Evolutionary conservation across 2,888 invertebrate genomes (phyloP), one percentile per base, ranked within the genome.

Genomic region (Helleia helle): DNA sequence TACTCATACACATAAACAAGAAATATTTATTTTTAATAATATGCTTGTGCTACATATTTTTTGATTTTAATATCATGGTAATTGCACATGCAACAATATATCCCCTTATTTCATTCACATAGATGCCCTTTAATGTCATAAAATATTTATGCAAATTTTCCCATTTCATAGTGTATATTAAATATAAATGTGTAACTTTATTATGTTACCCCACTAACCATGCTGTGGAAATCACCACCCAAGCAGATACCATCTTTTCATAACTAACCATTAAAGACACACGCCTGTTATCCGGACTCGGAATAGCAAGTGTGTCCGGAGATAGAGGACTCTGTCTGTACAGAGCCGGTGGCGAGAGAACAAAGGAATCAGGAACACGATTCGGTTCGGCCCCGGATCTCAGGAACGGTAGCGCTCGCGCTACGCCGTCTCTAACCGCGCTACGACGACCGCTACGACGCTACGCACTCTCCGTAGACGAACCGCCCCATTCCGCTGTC

Each of bases 391-490:
- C 88, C 55, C 88, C 89, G 49, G 87, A 88, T 70, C 70, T 88
- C 57, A 75, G 75, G 58, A 70, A 72, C 60, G 69, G 71, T 54
- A 51, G 69, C 56, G 57, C 61, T 17, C 70, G 77, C 42, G 67
- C 76, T 30, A 58, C 75, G 50, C 55, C 80, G 46, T 60, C 85
- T 2, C 66, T 71, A 26, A 61, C 71, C 42, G 74, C 81, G 52
- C 62, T 84, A 50, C 71, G 85, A 36, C 77, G 83, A 30, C 83
- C 76, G 49, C 84, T 93, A 36, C 90, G 92, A 41, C 89, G 94
- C 67, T 93, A 94, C 73, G 93, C 94, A 13, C 79, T 94, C 45
- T 93, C 93, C 41, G 93, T 94, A 44, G 94, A 94, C 65, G 93
- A 93, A 71, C 90, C 91, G 1, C 86, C 81, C 24, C 87, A 60